Percentiles rank a stretch among this genome's conserved stretches.
Evolutionary conservation across 1,140 invertebrate species (phyloP).

Genomic region (Ridgeia piscesae): DNA sequence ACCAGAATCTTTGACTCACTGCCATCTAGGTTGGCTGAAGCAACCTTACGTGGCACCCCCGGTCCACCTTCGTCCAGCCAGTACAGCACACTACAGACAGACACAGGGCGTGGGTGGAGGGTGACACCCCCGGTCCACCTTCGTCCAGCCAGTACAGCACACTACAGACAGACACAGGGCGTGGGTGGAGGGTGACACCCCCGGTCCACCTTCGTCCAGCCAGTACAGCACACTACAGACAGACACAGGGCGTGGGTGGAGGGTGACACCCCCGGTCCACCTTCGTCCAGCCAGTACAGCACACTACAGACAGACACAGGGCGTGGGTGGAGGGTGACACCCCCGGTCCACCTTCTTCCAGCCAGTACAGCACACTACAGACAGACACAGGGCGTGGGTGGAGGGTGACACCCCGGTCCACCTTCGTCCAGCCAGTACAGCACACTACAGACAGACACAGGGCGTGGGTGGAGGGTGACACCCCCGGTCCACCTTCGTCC

Average conservation of each 20-base stretch:
- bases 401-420: no score
- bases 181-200: background rate
- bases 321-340: background rate
- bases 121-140: no score
- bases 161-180: background rate
- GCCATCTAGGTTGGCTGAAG: slow-evolving; percentile 92
- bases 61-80: slow-evolving; percentile 94
- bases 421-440: background rate
- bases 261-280: no score
- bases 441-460: background rate
- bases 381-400: background rate
- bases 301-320: background rate
- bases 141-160: background rate
- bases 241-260: background rate
- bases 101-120: background rate
- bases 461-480: background rate
- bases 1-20: slow-evolving; percentile 70
- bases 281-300: background rate
- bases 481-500: no score
- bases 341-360: no score
- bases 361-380: background rate
- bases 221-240: background rate
- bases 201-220: no score
- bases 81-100: slow-evolving; percentile 72
- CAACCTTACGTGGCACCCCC: slow-evolving; percentile 88